Conservation (phyloP, 2,888 invertebrate genomes). For the Chrysomela aeneicollis region DNA sequence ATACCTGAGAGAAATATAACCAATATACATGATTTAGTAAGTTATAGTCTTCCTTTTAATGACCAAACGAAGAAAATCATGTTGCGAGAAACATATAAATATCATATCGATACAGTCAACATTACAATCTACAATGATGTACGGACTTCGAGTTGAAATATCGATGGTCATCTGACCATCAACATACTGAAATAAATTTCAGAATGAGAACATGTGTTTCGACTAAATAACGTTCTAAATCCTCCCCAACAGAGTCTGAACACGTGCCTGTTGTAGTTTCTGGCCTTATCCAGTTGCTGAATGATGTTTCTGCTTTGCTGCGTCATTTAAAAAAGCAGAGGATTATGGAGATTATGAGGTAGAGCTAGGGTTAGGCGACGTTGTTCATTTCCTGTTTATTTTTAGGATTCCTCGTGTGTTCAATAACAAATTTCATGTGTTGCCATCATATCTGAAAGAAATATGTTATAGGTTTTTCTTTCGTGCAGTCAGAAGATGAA, state of each 20-base stretch:
- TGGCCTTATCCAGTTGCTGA: conserved; percentile 31
- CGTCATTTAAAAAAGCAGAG: conserved; percentile 11
- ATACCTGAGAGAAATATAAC: too few species aligned
- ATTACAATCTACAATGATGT: too few species aligned
- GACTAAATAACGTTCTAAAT: conserved; percentile 36
- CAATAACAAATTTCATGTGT: background rate
- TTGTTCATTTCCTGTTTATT: background rate
- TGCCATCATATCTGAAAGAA: too few species aligned
- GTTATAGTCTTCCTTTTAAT: too few species aligned
- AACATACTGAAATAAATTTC: conserved; percentile 30
- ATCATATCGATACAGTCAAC: too few species aligned
- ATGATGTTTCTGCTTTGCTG: conserved; percentile 37
- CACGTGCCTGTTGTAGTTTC: conserved; percentile 36
- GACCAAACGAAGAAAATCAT: too few species aligned
- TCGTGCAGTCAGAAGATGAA: too few species aligned
- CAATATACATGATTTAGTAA: too few species aligned
- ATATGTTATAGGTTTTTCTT: too few species aligned
- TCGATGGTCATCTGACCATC: conserved; percentile 6
- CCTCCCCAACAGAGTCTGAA: conserved; percentile 35
- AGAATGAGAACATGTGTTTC: conserved; percentile 39
- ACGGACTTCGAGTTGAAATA: too few species aligned
- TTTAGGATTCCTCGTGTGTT: background rate
- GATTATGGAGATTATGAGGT: conserved; percentile 1
- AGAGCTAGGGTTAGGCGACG: background rate
- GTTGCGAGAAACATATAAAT: too few species aligned